Evolutionary conservation across 2,797 vertebrate genomes (phyloP).

Genomic region (Hyperoplus lanceolatus): DNA sequence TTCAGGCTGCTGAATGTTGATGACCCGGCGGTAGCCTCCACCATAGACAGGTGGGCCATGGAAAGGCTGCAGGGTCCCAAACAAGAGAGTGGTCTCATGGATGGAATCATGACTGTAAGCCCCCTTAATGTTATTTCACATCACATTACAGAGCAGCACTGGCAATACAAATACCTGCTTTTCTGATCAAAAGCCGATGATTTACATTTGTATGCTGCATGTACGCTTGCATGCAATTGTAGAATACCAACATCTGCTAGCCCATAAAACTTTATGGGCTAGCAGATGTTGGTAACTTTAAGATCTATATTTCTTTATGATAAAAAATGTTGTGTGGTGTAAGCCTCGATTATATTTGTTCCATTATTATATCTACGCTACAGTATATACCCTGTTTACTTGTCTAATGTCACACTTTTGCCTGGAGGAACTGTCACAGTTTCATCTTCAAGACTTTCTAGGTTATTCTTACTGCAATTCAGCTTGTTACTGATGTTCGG

Average conservation of each 20-base stretch:
- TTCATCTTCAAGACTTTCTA: constrained; percentile 2
- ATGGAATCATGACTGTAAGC: constrained; percentile 95
- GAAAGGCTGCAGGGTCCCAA: constrained; percentile 91
- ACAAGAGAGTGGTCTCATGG: constrained; percentile 91
- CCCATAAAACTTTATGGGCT: constrained; percentile 33
- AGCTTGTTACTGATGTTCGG: constrained; percentile 16
- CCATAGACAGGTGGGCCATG: constrained; percentile 94
- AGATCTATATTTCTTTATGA: constrained; percentile 28
- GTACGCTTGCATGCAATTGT: neutral
- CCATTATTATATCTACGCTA: neutral
- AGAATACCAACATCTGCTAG: constrained; percentile 38
- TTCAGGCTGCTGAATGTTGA: constrained; percentile 93
- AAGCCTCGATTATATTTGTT: constrained; percentile 13
- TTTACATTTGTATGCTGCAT: constrained; percentile 37
- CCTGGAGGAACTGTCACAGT: neutral
- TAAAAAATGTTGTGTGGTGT: neutral
- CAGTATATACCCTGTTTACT: constrained; percentile 7
- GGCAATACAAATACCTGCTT: constrained; percentile 14
- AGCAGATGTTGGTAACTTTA: too few species aligned
- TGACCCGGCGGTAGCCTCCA: constrained; percentile 87
- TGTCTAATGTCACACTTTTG: neutral
- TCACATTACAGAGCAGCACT: neutral
- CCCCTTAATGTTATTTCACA: neutral
- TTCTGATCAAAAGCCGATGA: neutral
- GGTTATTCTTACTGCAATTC: neutral